Conservation (phyloP, 2,797 vertebrate species). For the Loris lydekkerianus region DNA sequence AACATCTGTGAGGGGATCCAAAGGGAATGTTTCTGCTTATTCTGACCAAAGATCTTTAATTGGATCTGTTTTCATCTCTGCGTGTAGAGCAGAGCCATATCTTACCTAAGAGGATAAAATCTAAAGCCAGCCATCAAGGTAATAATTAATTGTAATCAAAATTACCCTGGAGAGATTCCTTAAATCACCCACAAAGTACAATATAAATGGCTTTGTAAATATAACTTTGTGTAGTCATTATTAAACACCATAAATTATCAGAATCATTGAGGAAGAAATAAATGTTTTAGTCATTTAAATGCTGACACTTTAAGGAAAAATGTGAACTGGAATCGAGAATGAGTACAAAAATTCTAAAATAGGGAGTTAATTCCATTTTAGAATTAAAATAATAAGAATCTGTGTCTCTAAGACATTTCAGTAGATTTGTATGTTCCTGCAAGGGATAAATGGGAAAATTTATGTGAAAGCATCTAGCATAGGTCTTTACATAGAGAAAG, state of each 20-base stretch:
- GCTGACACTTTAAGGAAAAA: background rate
- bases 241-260: background rate
- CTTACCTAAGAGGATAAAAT: background rate
- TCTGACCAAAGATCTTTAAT: background rate
- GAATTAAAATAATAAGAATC: background rate
- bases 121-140: background rate
- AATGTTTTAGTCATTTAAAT: background rate
- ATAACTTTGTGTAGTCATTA: background rate
- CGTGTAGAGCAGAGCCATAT: background rate
- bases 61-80: background rate
- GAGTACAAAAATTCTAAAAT: background rate
- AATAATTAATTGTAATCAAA: slow-evolving; percentile 27
- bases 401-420: background rate
- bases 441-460: background rate
- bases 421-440: background rate
- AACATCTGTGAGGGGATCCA: too few species aligned
- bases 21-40: background rate
- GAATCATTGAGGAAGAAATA: background rate
- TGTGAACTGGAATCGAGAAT: background rate
- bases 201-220: background rate
- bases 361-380: background rate
- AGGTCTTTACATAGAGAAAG: background rate
- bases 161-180: background rate
- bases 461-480: background rate
- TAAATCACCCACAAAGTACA: background rate